phyloP scores from a whole-genome alignment of 2,888 invertebrate species.

The Euplagia quadripunctaria region DNA sequence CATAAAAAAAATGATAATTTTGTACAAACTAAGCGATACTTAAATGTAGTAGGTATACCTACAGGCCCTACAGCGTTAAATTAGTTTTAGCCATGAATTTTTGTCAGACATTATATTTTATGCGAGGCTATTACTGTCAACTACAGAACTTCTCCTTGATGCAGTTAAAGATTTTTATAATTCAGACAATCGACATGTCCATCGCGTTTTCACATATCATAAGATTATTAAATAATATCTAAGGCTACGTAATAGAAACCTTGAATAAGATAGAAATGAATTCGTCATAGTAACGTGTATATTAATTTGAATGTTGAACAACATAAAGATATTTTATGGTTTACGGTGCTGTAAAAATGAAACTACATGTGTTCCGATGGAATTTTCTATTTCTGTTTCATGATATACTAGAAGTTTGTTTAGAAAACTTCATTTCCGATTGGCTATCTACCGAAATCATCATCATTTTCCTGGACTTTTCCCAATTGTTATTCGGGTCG shows the following conservation, averaged over 20 bases:
- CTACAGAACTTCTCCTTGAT: no score
- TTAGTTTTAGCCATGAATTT: no score
- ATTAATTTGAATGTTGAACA: conserved; percentile 17
- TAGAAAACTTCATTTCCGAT: background rate
- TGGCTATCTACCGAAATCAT: background rate
- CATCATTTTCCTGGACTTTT: no score
- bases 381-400: conserved; percentile 56
- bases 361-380: conserved; percentile 49
- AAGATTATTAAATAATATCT: background rate
- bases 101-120: no score
- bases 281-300: conserved; percentile 22
- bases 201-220: no score
- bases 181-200: no score
- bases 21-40: no score
- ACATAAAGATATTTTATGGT: conserved; percentile 67
- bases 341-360: conserved; percentile 66
- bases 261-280: conserved; percentile 16
- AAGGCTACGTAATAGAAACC: background rate
- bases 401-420: conserved; percentile 25
- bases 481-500: background rate
- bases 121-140: no score
- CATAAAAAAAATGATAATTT: no score
- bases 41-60: no score
- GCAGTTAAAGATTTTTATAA: no score
- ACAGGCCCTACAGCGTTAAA: no score